These are phyloP conservation scores for Apis florea DNA, from an alignment of 1,140 invertebrate genomes.

Conservation along the genomic window DNA sequence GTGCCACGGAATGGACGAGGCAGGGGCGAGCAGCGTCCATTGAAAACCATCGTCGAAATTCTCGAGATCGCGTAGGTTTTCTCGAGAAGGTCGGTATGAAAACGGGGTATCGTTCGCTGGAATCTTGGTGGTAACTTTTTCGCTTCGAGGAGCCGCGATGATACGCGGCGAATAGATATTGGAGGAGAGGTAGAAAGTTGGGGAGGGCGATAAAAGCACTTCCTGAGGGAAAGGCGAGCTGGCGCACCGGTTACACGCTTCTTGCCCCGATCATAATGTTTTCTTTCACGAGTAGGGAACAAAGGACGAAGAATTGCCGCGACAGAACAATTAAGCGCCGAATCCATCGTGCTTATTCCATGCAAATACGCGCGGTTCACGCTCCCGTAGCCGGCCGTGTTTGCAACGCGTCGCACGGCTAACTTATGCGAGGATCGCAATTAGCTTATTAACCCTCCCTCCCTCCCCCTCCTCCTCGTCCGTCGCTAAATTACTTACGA, in stretches of 20 bases:
- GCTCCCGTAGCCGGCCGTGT: slow-evolving; percentile 42
- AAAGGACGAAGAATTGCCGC: slow-evolving; percentile 27
- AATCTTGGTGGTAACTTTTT: neutral
- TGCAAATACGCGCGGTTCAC: slow-evolving; percentile 46
- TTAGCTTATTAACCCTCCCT: slow-evolving; percentile 52
- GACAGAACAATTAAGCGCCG: slow-evolving; percentile 35
- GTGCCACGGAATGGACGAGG: too few species aligned
- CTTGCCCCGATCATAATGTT: slow-evolving; percentile 17
- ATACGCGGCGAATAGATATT: neutral
- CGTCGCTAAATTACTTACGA: slow-evolving; percentile 56
- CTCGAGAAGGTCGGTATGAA: too few species aligned
- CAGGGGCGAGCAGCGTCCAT: too few species aligned
- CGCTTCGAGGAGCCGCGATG: too few species aligned
- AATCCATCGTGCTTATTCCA: slow-evolving; percentile 39
- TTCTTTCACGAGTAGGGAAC: slow-evolving; percentile 12
- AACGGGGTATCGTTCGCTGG: too few species aligned
- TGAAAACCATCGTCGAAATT: too few species aligned
- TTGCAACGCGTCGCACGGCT: slow-evolving; percentile 41
- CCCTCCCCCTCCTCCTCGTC: slow-evolving; percentile 45
- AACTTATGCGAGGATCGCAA: slow-evolving; percentile 57
- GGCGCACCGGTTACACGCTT: slow-evolving; percentile 38
- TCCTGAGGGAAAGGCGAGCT: slow-evolving; percentile 21
- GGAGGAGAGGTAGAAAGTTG: neutral
- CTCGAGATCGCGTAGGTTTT: too few species aligned
- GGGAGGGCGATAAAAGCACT: slow-evolving; percentile 8